A percentile compares a stretch with the other conserved stretches of the same genome.
Conservation (phyloP, 1,140 invertebrate species). For the Oncopodura yosiiana region DNA sequence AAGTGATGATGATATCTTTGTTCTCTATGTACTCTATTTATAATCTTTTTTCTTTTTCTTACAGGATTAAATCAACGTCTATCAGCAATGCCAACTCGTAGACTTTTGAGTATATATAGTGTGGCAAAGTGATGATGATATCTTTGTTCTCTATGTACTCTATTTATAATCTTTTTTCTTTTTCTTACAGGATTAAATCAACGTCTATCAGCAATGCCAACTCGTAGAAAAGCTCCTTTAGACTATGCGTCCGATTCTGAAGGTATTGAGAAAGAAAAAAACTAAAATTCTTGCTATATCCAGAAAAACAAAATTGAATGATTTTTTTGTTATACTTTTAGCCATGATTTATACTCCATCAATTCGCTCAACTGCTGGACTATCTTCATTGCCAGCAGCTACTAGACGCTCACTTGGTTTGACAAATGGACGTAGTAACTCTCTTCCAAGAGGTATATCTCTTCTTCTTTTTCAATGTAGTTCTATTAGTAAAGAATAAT, state of each 20-base stretch:
- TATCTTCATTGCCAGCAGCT: slow-evolving; percentile 28
- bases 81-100: slow-evolving; percentile 43
- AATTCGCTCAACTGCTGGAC: slow-evolving; percentile 50
- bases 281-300: too few species aligned
- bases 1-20: background rate
- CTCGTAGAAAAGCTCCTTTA: slow-evolving; percentile 57
- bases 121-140: background rate
- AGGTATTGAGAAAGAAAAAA: too few species aligned
- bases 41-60: slow-evolving; percentile 1
- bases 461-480: too few species aligned
- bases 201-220: slow-evolving; percentile 21
- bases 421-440: slow-evolving; percentile 32
- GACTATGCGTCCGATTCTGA: slow-evolving; percentile 92
- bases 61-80: slow-evolving; percentile 27
- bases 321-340: too few species aligned
- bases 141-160: background rate
- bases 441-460: slow-evolving; percentile 38
- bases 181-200: slow-evolving; percentile 19
- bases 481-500: too few species aligned
- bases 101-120: too few species aligned
- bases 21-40: background rate
- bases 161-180: slow-evolving; percentile 1
- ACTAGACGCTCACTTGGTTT: slow-evolving; percentile 31
- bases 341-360: slow-evolving; percentile 55
- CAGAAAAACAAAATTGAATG: too few species aligned